A percentile compares a stretch with the other conserved stretches of the same genome.
phyloP scores from a whole-genome alignment of 1,140 invertebrate species.

The Drosophila miranda region DNA sequence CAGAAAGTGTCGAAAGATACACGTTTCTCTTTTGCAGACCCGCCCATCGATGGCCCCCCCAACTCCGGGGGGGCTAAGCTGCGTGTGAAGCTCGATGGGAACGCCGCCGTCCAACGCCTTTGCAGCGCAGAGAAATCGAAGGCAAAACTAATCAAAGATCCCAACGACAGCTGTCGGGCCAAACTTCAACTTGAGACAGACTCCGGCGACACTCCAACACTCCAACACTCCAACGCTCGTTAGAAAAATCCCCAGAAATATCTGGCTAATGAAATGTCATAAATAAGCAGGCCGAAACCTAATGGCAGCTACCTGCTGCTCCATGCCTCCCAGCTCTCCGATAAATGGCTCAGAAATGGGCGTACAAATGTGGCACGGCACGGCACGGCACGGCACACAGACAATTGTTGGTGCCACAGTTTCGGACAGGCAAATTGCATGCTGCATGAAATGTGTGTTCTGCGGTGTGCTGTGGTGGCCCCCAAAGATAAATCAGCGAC shows the following conservation, averaged over 20 bases:
- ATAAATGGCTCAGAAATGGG: constrained; percentile 49
- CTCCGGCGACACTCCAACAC: no score
- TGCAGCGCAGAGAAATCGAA: constrained; percentile 67
- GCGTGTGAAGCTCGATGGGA: constrained; percentile 61
- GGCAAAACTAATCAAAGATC: constrained; percentile 67
- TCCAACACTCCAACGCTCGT: no score
- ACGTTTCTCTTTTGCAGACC: constrained; percentile 47
- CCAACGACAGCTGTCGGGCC: constrained; percentile 67
- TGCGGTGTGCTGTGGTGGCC: constrained; percentile 20
- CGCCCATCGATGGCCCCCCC: constrained; percentile 37
- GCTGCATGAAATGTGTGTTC: constrained; percentile 50
- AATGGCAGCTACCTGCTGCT: constrained; percentile 28
- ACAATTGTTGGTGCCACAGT: constrained; percentile 58
- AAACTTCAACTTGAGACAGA: constrained; percentile 36
- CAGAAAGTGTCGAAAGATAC: constrained; percentile 59
- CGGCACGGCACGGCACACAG: not conserved
- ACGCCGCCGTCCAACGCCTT: constrained; percentile 49
- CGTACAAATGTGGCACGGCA: constrained; percentile 38
- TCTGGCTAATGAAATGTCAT: constrained; percentile 44
- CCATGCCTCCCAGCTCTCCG: constrained; percentile 23
- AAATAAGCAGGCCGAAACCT: constrained; percentile 22
- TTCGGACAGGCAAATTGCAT: constrained; percentile 75
- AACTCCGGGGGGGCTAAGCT: constrained; percentile 43
- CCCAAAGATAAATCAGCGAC: constrained; percentile 70
- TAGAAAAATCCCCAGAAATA: constrained; percentile 6